These are phyloP conservation scores for Virgularia gustaviana DNA, from an alignment of 92 coral and sea anemone genomes.

Conservation along the genomic window DNA sequence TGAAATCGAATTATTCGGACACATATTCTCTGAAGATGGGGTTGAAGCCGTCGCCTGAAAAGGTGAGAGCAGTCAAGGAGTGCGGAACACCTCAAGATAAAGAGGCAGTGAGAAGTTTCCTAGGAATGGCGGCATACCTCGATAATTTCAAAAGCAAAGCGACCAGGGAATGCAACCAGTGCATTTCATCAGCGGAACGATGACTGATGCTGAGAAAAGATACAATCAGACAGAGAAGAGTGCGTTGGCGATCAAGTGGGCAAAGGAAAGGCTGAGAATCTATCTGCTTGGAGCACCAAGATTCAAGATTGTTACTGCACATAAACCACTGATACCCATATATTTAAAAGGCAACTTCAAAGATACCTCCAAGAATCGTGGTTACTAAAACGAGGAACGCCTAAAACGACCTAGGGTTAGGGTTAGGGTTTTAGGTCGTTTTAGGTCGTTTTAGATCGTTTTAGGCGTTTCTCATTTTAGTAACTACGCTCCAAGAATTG, in stretches of 20 bases:
- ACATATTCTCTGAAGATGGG: background rate
- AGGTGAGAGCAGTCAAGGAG: slow-evolving; percentile 60
- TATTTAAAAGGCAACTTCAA: slow-evolving; percentile 55
- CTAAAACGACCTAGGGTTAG: too few relatives aligned
- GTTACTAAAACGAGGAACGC: too few relatives aligned
- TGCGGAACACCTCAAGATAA: slow-evolving; percentile 51
- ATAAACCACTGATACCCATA: slow-evolving; percentile 61
- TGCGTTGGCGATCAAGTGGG: slow-evolving; percentile 51
- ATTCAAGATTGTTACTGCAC: slow-evolving; percentile 62
- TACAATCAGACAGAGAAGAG: slow-evolving; percentile 58
- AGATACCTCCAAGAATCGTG: slow-evolving; percentile 63
- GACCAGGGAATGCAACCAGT: slow-evolving; percentile 58
- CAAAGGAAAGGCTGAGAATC: slow-evolving; percentile 47
- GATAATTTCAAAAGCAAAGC: slow-evolving; percentile 52
- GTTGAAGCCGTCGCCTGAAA: slow-evolving; percentile 1
- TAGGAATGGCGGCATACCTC: slow-evolving; percentile 59
- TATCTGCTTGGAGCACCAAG: slow-evolving; percentile 64
- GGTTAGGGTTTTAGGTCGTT: too few relatives aligned
- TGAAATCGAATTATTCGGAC: background rate
- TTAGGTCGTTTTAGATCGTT: too few relatives aligned
- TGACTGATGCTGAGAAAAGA: slow-evolving; percentile 48
- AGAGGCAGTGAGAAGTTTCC: slow-evolving; percentile 60
- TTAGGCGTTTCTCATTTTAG: too few relatives aligned
- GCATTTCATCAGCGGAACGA: slow-evolving; percentile 57
- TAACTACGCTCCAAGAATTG: too few relatives aligned